phyloP scores from a whole-genome alignment of 2,797 vertebrate genomes.

The Epinephelus awoara region DNA sequence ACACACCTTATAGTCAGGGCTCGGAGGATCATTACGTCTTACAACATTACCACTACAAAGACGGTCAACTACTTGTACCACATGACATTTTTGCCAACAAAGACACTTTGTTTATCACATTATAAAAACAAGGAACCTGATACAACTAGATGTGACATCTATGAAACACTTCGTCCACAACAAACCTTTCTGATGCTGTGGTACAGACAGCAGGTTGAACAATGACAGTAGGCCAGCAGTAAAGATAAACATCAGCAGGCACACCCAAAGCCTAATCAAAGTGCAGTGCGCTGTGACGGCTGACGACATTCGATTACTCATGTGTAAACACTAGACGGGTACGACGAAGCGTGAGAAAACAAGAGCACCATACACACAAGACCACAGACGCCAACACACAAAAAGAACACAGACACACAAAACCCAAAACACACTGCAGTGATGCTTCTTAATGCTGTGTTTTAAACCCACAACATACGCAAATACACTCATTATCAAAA shows the following conservation, averaged over 20 bases:
- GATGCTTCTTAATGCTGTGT: conserved; percentile 11
- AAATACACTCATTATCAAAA: conserved; percentile 43
- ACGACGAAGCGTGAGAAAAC: conserved; percentile 69
- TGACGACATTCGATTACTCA: conserved; percentile 72
- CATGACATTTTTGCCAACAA: conserved; percentile 9
- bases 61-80: neutral
- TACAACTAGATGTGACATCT: neutral
- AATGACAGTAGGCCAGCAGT: conserved; percentile 26
- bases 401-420: conserved; percentile 13
- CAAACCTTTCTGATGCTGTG: neutral
- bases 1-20: conserved; percentile 19
- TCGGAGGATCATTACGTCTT: conserved; percentile 24
- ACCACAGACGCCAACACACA: conserved; percentile 41
- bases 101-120: conserved; percentile 10
- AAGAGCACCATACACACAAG: conserved; percentile 31
- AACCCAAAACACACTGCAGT: conserved; percentile 60
- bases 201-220: conserved; percentile 27
- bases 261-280: conserved; percentile 70
- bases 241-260: conserved; percentile 71
- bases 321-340: conserved; percentile 63
- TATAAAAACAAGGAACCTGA: conserved; percentile 6
- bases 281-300: conserved; percentile 65
- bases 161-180: neutral
- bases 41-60: conserved; percentile 35
- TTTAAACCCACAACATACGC: conserved; percentile 31